Conservation (phyloP, 23 tunicate species). For the Phallusia fumigata region DNA sequence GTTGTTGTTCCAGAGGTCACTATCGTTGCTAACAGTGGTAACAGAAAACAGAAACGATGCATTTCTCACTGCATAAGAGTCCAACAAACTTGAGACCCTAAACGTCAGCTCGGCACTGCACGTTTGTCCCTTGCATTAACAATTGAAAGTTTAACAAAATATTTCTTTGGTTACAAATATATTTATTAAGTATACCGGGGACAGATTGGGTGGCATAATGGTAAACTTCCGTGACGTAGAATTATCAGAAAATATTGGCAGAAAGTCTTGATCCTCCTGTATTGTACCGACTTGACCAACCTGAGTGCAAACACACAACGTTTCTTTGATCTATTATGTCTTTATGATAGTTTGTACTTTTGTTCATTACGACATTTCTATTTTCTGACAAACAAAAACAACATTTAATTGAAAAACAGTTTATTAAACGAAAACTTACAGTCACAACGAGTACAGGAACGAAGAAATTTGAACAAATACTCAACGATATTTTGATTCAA, state of each 20-base stretch:
- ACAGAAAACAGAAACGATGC: constrained; percentile 4
- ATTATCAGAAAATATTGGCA: background rate
- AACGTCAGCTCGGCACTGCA: constrained; percentile 21
- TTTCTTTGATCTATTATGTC: no score
- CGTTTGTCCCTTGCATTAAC: constrained; percentile 4
- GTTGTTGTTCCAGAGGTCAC: background rate
- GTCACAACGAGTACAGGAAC: background rate
- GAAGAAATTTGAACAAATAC: background rate
- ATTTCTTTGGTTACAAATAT: background rate
- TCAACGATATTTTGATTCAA: constrained; percentile 29
- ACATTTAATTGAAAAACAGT: background rate
- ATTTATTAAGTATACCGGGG: background rate
- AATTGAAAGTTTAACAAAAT: background rate
- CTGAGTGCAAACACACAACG: background rate
- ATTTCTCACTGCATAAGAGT: constrained; percentile 7
- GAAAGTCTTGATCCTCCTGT: background rate
- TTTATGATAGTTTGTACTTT: background rate
- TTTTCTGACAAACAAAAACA: background rate
- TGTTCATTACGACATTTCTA: background rate
- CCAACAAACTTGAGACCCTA: constrained; percentile 9
- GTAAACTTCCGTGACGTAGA: background rate
- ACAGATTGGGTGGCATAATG: background rate
- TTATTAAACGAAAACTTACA: background rate
- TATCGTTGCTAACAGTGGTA: constrained; percentile 29
- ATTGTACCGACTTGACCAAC: background rate